These are phyloP conservation scores for Psix sp. DNA, from an alignment of 1,140 invertebrate species.

Conservation along the genomic window DNA sequence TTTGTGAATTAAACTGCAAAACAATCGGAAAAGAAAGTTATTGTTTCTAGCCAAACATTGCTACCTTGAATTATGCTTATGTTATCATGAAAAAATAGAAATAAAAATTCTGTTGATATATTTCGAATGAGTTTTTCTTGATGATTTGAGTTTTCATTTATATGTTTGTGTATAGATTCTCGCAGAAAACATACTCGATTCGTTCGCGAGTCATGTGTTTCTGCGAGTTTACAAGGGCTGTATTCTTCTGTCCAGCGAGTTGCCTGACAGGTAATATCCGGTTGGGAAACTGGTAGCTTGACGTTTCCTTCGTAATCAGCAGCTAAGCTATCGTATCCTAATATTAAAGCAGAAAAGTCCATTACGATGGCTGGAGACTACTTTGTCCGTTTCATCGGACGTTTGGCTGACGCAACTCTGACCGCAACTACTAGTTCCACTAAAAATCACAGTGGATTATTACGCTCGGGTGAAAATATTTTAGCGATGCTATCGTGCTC, in stretches of 20 bases:
- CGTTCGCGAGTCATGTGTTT: constrained; percentile 19
- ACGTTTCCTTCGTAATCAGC: constrained; percentile 54
- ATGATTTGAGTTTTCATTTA: too few relatives aligned
- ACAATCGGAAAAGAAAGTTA: constrained; percentile 22
- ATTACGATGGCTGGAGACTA: constrained; percentile 22
- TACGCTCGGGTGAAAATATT: too few relatives aligned
- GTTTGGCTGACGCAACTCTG: constrained; percentile 27
- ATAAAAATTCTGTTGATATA: too few relatives aligned
- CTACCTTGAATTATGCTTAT: too few relatives aligned
- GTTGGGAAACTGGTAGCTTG: constrained; percentile 74
- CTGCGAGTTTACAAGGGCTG: constrained; percentile 18
- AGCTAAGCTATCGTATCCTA: constrained; percentile 57
- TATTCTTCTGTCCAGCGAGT: constrained; percentile 74
- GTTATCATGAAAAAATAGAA: too few relatives aligned
- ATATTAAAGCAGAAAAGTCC: constrained; percentile 62
- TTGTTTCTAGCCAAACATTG: too few relatives aligned
- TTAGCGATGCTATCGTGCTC: too few relatives aligned
- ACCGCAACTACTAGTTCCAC: constrained; percentile 14
- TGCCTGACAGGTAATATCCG: constrained; percentile 77
- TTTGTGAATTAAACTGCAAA: constrained; percentile 52
- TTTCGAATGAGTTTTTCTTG: too few relatives aligned
- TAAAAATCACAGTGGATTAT: too few relatives aligned
- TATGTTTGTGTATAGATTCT: too few relatives aligned
- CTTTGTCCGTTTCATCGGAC: constrained; percentile 2
- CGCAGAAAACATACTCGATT: too few relatives aligned